phyloP scores from a whole-genome alignment of 2,113 vertebrate species.

The Lipotes vexillifer region DNA sequence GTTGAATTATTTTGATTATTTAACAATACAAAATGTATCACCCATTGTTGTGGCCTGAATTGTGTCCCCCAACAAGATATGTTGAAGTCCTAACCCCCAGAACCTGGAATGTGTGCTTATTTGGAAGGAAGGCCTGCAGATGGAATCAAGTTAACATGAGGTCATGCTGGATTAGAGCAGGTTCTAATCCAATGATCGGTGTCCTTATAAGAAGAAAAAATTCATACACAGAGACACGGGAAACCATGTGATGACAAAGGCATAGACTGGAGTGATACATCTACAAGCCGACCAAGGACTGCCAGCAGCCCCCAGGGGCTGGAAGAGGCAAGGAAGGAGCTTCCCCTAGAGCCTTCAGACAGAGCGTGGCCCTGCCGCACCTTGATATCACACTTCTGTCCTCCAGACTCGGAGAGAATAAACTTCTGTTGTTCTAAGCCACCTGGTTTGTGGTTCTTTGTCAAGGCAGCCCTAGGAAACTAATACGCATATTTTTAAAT shows the following conservation, averaged over 20 bases:
- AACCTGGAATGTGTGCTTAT: not conserved
- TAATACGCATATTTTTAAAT: not conserved
- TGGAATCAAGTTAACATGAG: not conserved
- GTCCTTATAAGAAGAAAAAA: not conserved
- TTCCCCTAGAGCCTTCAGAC: not conserved
- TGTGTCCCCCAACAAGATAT: not conserved
- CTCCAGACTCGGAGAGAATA: not conserved
- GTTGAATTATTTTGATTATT: not conserved
- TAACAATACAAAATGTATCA: not conserved
- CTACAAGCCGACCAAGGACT: not conserved
- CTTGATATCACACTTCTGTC: not conserved
- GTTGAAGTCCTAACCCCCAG: not conserved
- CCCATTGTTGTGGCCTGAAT: not conserved
- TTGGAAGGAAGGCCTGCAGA: not conserved
- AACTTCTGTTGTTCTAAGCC: not conserved
- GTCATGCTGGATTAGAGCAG: not conserved
- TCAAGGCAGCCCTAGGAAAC: not conserved
- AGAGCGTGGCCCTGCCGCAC: accelerated
- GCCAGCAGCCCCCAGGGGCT: not conserved
- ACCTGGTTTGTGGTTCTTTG: not conserved
- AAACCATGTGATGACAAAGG: not conserved
- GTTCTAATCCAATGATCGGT: not conserved
- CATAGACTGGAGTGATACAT: not conserved
- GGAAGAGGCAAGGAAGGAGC: not conserved
- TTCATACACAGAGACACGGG: not conserved